Percentiles rank a stretch among this genome's conserved stretches.
Evolutionary conservation across 2,113 vertebrate species (phyloP).

Genomic region (Charadrius vociferus): DNA sequence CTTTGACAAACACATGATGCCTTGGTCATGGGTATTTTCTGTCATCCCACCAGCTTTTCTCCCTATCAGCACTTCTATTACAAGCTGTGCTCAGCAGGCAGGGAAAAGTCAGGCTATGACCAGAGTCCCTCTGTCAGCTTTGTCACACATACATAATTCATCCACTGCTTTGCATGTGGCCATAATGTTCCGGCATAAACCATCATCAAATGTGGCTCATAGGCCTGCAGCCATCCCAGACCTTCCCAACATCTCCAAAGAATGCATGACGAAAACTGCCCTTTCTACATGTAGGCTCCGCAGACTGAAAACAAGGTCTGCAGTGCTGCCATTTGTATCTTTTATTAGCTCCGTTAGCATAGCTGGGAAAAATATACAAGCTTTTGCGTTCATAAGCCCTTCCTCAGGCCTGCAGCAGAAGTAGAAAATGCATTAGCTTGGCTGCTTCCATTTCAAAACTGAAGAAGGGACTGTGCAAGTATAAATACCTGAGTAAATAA

Average conservation of each 20-base stretch:
- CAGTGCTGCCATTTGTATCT: not conserved
- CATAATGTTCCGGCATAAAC: not conserved
- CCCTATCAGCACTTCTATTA: not conserved
- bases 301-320: not conserved
- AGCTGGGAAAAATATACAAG: not conserved
- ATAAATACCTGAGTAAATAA: not conserved
- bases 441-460: not conserved
- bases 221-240: not conserved
- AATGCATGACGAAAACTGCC: not conserved
- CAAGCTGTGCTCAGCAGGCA: not conserved
- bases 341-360: not conserved
- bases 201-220: not conserved
- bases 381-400: not conserved
- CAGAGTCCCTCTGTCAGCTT: not conserved
- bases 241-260: not conserved
- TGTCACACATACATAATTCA: not conserved
- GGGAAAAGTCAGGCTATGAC: not conserved
- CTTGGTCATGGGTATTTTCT: not conserved
- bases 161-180: not conserved
- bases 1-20: not conserved
- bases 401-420: not conserved
- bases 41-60: not conserved
- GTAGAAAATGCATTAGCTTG: not conserved
- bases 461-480: not conserved
- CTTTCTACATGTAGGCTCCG: not conserved